Evolutionary conservation across 2,113 vertebrate species (phyloP), one percentile per base, ranked within the genome.

Genomic region (Jacana jacana): DNA sequence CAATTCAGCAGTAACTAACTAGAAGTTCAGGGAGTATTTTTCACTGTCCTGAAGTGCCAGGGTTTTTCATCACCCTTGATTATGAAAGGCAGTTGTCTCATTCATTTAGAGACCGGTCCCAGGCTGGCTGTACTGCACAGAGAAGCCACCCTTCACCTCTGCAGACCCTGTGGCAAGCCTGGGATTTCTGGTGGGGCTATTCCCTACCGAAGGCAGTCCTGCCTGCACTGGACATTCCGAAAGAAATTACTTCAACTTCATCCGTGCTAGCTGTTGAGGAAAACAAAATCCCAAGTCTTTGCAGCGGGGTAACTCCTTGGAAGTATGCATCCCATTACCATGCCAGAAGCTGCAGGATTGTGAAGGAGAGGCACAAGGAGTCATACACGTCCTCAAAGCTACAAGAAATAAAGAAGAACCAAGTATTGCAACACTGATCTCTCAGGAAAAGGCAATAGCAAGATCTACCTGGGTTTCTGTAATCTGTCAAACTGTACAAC

Each of bases 251-350:
- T 30, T 52, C 39, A 68, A 71, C 11, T 64, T 33, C 0, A 0
- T 37, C 44, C 0, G 0, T 20, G 17, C 51, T 5, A 55, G 24
- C 10, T 49, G 10, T 13, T 5, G 22, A 93, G 24, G 17, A 57
- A 80, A 88, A 77, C 46, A 57, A 89, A 78, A 44, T 9, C 35
- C 33, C 24, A 68, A 31, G 14, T 27, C 25, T 78, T 63, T 23
- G 19, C 11, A 49, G 28, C 0, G 0, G 14, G 9, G 17, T 51
- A 49, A 75, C 20, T 58, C 20, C 25, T 25, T 22, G 9, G 64
- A 91, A 44, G 6, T 3, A 0, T 6, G 9, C 2, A 0, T 35
- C 13, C 60, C 22, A 0, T 10, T 57, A 37, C 48, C 0, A 1
- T 44, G 12, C 7, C 71, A 93, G 69, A 70, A 94, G 33, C 48